Evolutionary conservation across 2,888 invertebrate genomes (phyloP).

Genomic region (Torymus auratus): DNA sequence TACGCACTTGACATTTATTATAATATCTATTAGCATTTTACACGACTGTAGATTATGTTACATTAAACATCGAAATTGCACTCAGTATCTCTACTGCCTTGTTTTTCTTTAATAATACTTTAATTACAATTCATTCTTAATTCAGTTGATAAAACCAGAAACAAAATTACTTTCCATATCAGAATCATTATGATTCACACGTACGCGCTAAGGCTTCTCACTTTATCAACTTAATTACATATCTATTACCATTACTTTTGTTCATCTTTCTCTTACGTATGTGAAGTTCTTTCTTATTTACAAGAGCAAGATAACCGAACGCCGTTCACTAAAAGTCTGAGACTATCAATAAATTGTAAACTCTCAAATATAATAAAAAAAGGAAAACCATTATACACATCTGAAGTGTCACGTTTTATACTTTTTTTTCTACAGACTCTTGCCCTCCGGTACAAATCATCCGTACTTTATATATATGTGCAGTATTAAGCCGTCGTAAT

Average conservation of each 20-base stretch:
- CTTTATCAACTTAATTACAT: constrained; percentile 35
- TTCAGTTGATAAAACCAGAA: constrained; percentile 30
- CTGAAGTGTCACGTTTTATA: background rate
- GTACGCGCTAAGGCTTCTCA: background rate
- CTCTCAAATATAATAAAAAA: background rate
- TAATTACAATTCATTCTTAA: constrained; percentile 25
- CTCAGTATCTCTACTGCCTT: constrained; percentile 20
- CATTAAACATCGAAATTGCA: constrained; percentile 58
- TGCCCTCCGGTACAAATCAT: constrained; percentile 16
- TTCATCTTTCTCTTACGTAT: constrained; percentile 15
- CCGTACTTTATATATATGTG: constrained; percentile 23
- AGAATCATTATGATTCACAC: background rate
- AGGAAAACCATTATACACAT: background rate
- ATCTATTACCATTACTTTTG: constrained; percentile 13
- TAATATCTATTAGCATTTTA: constrained; percentile 48
- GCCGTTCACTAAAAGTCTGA: background rate
- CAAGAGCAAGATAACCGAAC: constrained; percentile 27
- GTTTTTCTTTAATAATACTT: background rate
- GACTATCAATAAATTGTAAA: background rate
- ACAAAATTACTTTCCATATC: constrained; percentile 1
- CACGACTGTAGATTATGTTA: constrained; percentile 38
- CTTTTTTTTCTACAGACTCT: constrained; percentile 13
- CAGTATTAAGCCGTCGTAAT: constrained; percentile 23
- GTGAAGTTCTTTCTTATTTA: constrained; percentile 34
- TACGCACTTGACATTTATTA: constrained; percentile 48